Conservation (phyloP, 2,888 invertebrate genomes). For the Tachina lurida region DNA sequence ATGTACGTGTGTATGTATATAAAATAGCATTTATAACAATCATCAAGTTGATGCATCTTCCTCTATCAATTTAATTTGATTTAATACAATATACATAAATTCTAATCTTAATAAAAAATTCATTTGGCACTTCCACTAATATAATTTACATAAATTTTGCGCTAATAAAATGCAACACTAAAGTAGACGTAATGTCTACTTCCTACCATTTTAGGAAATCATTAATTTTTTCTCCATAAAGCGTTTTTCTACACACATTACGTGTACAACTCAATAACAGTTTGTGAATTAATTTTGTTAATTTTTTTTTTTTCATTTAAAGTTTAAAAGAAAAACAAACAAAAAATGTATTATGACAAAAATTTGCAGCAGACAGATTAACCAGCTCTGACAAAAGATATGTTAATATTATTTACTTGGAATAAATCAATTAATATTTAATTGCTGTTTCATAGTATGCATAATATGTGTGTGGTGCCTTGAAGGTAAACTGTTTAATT, state of each 20-base stretch:
- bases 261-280: conserved; percentile 41
- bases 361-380: conserved; percentile 33
- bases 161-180: conserved; percentile 39
- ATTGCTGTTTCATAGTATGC: conserved; percentile 12
- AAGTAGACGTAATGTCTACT: conserved; percentile 69
- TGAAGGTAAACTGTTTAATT: conserved; percentile 61
- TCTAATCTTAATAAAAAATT: conserved; percentile 49
- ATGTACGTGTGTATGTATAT: neutral
- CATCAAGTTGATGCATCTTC: conserved; percentile 53
- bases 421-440: conserved; percentile 25
- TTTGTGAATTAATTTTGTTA: conserved; percentile 5
- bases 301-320: neutral
- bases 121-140: conserved; percentile 45
- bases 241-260: conserved; percentile 25
- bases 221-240: conserved; percentile 67
- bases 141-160: conserved; percentile 50
- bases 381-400: conserved; percentile 34
- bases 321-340: neutral
- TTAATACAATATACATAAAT: conserved; percentile 35
- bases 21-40: conserved; percentile 38
- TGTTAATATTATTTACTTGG: conserved; percentile 17
- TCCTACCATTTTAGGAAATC: conserved; percentile 71
- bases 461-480: neutral
- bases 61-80: conserved; percentile 60
- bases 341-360: conserved; percentile 22